phyloP scores from a whole-genome alignment of 2,113 vertebrate species.

The Phoenicopterus ruber region DNA sequence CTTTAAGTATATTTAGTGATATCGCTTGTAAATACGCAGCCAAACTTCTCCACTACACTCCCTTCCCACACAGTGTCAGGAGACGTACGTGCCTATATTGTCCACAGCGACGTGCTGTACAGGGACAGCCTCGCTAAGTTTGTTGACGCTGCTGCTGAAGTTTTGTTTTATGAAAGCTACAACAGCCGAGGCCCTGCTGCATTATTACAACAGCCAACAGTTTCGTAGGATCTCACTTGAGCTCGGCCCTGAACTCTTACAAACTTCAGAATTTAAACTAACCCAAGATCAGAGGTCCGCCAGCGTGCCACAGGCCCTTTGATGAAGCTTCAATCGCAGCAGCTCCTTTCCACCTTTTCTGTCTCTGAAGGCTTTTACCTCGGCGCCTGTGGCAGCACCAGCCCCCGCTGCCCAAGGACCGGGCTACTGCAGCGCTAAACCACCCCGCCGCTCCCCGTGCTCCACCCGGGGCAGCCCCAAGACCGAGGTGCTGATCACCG shows the following conservation, averaged over 20 bases:
- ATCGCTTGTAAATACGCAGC: no score
- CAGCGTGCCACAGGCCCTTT: rapidly evolving
- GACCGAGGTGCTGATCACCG: rapidly evolving
- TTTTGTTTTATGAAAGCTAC: rapidly evolving
- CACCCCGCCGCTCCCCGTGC: background rate
- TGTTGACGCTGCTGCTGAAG: rapidly evolving
- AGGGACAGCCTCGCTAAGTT: rapidly evolving
- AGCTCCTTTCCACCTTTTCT: rapidly evolving
- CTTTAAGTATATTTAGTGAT: rapidly evolving
- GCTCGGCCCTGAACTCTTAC: rapidly evolving
- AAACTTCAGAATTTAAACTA: rapidly evolving
- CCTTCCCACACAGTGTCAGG: background rate
- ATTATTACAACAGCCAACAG: rapidly evolving
- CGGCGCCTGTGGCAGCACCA: background rate
- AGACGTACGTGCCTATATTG: rapidly evolving
- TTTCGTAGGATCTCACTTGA: rapidly evolving
- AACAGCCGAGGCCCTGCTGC: rapidly evolving
- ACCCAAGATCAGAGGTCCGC: background rate
- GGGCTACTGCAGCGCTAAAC: rapidly evolving
- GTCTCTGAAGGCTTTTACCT: background rate
- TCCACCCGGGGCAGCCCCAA: background rate
- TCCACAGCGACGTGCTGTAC: rapidly evolving
- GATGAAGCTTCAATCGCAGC: rapidly evolving
- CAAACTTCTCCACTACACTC: rapidly evolving
- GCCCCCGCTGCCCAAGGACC: rapidly evolving